Percentiles rank a stretch among this genome's conserved stretches.
Conservation (phyloP, 2,888 invertebrate genomes). For the Smittia aterrima region DNA sequence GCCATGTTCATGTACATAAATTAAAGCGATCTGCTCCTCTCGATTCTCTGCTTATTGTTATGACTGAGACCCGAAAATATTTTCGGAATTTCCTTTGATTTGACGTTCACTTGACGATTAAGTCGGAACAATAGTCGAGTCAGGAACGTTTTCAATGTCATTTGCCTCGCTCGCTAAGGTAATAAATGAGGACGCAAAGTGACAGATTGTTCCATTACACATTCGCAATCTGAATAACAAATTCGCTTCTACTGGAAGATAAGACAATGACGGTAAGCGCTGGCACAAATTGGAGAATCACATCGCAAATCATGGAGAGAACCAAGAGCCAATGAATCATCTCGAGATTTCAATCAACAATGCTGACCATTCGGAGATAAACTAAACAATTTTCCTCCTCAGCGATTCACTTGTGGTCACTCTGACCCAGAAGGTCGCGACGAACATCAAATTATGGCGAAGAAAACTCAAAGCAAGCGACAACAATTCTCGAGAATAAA, state of each 20-base stretch:
- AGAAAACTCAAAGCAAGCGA: too few relatives aligned
- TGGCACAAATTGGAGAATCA: neutral
- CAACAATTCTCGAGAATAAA: neutral
- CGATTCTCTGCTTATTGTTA: constrained; percentile 1
- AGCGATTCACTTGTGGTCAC: too few relatives aligned
- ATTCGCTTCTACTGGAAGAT: neutral
- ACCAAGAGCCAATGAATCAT: neutral
- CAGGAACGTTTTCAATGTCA: neutral
- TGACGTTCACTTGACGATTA: too few relatives aligned
- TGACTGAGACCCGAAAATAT: too few relatives aligned
- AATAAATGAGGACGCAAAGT: neutral
- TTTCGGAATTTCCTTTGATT: too few relatives aligned
- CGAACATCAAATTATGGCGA: too few relatives aligned
- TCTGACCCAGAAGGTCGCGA: too few relatives aligned
- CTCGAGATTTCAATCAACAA: neutral
- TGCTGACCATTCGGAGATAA: neutral
- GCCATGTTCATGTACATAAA: neutral
- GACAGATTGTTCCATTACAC: neutral
- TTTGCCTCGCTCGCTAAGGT: neutral
- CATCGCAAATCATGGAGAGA: neutral
- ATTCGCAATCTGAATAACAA: neutral
- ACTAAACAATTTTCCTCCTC: too few relatives aligned
- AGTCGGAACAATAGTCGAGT: too few relatives aligned
- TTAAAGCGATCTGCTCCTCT: neutral
- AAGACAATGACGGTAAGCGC: too few relatives aligned